A percentile compares a stretch with the other conserved stretches of the same genome.
phyloP scores from a whole-genome alignment of 2,888 invertebrate genomes.

The Euzophera pinguis region DNA sequence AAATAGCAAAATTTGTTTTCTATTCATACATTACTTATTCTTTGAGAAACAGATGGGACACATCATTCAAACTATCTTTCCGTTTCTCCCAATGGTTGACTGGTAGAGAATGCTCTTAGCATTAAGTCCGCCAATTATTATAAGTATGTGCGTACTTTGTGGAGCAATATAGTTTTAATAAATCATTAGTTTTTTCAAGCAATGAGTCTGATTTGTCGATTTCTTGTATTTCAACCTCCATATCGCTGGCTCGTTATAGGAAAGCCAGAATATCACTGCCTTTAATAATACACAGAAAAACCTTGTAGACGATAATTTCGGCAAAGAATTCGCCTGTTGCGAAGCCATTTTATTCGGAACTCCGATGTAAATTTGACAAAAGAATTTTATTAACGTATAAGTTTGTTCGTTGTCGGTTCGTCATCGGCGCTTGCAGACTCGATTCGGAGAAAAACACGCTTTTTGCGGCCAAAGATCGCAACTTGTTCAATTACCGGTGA shows the following conservation, averaged over 20 bases:
- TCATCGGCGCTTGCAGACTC: constrained; percentile 49
- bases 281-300: constrained; percentile 68
- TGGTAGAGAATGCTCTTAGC: no score
- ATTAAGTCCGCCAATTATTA: no score
- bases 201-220: background rate
- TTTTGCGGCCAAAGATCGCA: constrained; percentile 58
- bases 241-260: constrained; percentile 29
- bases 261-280: constrained; percentile 30
- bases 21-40: no score
- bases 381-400: constrained; percentile 77
- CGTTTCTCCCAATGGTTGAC: no score
- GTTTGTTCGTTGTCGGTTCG: constrained; percentile 50
- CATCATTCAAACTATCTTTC: no score
- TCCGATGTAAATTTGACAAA: constrained; percentile 75
- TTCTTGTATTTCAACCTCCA: constrained; percentile 24
- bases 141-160: no score
- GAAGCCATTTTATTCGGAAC: constrained; percentile 58
- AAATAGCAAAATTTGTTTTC: no score
- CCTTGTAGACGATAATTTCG: constrained; percentile 61
- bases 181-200: background rate
- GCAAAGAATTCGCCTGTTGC: constrained; percentile 57
- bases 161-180: no score
- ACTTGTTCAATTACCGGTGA: constrained; percentile 72
- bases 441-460: constrained; percentile 65
- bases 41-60: no score